Base-by-base conservation (phyloP, 2,113 vertebrate species). In the Thymallus thymallus region DNA sequence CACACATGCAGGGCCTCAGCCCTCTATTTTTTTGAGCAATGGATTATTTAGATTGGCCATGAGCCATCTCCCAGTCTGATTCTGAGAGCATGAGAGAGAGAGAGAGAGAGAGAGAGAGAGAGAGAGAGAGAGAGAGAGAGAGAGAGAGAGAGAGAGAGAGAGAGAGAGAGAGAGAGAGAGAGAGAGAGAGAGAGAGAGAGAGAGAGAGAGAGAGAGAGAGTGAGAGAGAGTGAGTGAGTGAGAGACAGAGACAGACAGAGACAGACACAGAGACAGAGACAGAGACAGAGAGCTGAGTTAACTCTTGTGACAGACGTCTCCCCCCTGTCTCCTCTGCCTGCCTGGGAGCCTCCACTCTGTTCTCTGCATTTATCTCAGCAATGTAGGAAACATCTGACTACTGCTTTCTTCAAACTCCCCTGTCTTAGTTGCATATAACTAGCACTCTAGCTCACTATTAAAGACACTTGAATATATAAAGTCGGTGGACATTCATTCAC, bases 21-120 rank as follows among this genome's bases (percentile, higher is more conserved):
- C 68, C 62, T 76, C 75, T 80, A 46, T 60, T 82, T 73, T 60
- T 65, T 76, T 20, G 51, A 55, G 51, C 51, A 20, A 55, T 3
- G 56, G 56, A 22, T 10, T 60, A 23, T 23, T 60, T 60, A 60
- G 56, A 60, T 60, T 60, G 56, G 56, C 56, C 56, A n/a, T 60
- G 56, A 60, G 56, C 56, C 56, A 60, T 60, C 56, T 60, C 56
- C 56, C 56, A 60, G 72, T 82, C 77, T 69, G 77, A 73, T 82
- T 62, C 20, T 6, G 56, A 22, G 20, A 23, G n/a, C 56, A 60
- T 20, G 79, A 41, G 69, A 23, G 56, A 10, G 56, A 60, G 35
- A 41, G 35, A 41, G 7, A 9, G 32, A 9, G 6, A 9, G 7
- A 9, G 6, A 6, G 26, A 26, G 2, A 26, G 26, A 35, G 6